Evolutionary conservation across 1,140 invertebrate genomes (phyloP).

Genomic region (Drosophila fuyamai): DNA sequence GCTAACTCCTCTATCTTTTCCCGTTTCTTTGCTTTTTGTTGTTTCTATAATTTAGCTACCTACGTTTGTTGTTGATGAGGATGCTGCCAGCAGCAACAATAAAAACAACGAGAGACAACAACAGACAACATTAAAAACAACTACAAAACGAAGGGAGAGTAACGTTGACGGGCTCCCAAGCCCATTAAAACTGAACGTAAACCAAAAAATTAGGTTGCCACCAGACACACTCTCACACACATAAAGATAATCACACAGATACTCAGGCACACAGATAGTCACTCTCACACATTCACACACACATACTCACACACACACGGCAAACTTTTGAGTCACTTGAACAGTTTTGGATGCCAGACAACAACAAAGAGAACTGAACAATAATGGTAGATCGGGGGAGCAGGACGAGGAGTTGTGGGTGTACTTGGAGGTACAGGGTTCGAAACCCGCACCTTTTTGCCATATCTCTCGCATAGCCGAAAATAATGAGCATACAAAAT

Average conservation of each 20-base stretch:
- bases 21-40: constrained; percentile 28
- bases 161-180: constrained; percentile 50
- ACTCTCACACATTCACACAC: not conserved
- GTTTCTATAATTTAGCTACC: constrained; percentile 60
- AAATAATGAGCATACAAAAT: constrained; percentile 74
- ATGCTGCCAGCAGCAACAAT: constrained; percentile 37
- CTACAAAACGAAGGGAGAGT: constrained; percentile 19
- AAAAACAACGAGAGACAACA: not conserved
- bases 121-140: not conserved
- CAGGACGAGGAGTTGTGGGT: not conserved
- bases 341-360: constrained; percentile 42
- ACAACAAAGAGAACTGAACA: constrained; percentile 27
- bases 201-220: constrained; percentile 72
- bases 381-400: constrained; percentile 12
- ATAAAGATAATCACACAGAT: constrained; percentile 7
- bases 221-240: constrained; percentile 29
- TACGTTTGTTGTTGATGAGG: constrained; percentile 52
- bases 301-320: constrained; percentile 6
- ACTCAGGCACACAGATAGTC: not conserved
- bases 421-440: not conserved
- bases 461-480: constrained; percentile 63
- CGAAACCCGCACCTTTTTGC: constrained; percentile 53
- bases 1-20: constrained; percentile 18
- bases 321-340: constrained; percentile 57
- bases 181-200: constrained; percentile 73